Base-by-base conservation (phyloP, 2,888 invertebrate genomes). In the Saturnia japonica region DNA sequence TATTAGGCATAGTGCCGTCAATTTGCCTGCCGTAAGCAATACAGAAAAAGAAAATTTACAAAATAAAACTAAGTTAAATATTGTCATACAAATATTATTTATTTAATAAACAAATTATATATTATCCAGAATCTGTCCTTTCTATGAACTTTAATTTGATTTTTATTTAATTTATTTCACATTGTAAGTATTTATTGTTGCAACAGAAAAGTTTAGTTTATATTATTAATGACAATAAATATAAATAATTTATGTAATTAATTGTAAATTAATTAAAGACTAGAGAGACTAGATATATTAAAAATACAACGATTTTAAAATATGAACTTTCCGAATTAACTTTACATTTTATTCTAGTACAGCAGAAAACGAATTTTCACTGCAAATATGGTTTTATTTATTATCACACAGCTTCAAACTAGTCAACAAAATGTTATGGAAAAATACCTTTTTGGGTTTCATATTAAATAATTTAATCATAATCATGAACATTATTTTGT, bases 241-340 rank as follows among this genome's bases (percentile, higher is more conserved):
- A 47, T 47, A 47, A 47, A 19, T 47, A 47, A 47, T 47, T 47
- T 16, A 47, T 2, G 16, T 47, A 0, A 47, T 47, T 16, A 16
- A 47, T 47, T 47, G 19, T 16, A 47, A 47, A 16, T 16, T 47
- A 47, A 47, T 19, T 47, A 54, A 1, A 54, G 34, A 62, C 62
- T 62, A 62, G 62, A 34, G 62, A 62, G 28, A 62, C 62, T 62
- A 62, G 62, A 62, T 28, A 16, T 19, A 62, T 34, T 22, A 54
- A 1, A 54, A 22, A 8, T 34, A 34, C 34, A 34, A 34, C 6
- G 2, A 34, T 4, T 34, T 34, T 34, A 34, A 34, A 34, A 34
- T 34, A 34, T 54, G 22, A 54, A 54, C 22, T 8, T 54, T 54
- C 8, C 19, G 22, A 22, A 54, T 54, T 8, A 22, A 11, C 54